phyloP scores from a whole-genome alignment of 2,888 invertebrate genomes.

The Teleiodes luculella region DNA sequence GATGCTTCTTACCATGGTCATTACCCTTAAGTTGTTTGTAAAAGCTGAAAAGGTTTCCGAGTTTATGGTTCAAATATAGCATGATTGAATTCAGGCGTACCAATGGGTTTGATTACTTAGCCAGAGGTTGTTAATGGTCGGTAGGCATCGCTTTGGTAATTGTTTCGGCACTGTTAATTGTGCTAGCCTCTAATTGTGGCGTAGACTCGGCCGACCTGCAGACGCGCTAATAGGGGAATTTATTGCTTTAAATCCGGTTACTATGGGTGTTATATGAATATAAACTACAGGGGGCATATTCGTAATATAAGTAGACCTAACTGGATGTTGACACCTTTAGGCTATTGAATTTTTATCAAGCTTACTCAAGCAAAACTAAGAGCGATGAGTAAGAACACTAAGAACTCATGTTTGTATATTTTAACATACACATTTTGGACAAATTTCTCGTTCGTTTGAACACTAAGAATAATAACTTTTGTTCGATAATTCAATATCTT shows the following conservation, averaged over 20 bases:
- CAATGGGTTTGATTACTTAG: conserved; percentile 50
- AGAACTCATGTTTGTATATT: no score
- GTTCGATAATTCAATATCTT: conserved; percentile 9
- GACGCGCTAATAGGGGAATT: conserved; percentile 48
- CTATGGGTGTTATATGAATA: conserved; percentile 26
- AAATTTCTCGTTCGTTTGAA: no score
- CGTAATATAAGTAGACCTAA: conserved; percentile 7
- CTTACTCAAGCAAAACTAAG: no score
- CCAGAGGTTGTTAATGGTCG: conserved; percentile 50
- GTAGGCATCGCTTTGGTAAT: conserved; percentile 55
- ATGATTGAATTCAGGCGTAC: conserved; percentile 32
- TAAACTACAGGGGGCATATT: conserved; percentile 22
- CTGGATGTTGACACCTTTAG: neutral
- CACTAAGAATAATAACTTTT: no score
- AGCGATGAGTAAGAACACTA: no score
- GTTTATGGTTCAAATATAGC: conserved; percentile 21
- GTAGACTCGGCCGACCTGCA: conserved; percentile 35
- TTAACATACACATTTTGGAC: no score
- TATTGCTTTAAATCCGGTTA: conserved; percentile 38
- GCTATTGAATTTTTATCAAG: neutral
- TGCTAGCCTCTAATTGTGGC: conserved; percentile 39
- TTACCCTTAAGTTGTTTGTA: conserved; percentile 23
- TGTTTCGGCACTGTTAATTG: conserved; percentile 65
- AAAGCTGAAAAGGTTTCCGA: conserved; percentile 21
- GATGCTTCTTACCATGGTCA: conserved; percentile 24